Percentiles rank a stretch among this genome's conserved stretches.
Evolutionary conservation across 1,140 invertebrate genomes (phyloP).

Genomic region (Arctopsyche grandis): DNA sequence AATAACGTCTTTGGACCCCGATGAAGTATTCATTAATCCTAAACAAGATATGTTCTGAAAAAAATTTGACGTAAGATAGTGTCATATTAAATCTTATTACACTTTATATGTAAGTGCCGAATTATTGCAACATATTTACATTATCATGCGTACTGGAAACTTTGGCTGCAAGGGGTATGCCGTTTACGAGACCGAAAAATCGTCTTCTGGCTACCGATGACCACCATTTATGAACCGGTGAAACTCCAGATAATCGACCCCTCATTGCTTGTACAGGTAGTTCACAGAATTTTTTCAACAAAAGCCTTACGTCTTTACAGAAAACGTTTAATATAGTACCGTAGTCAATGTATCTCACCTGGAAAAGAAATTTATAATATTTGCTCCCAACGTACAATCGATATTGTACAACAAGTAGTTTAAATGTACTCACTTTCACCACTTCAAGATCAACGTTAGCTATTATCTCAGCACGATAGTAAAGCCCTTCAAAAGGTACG

Average conservation of each 20-base stretch:
- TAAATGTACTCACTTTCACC: conserved; percentile 25
- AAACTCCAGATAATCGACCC: conserved; percentile 26
- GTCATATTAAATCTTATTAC: too few species aligned
- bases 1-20: too few species aligned
- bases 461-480: conserved; percentile 38
- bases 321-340: conserved; percentile 37
- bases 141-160: neutral
- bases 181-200: conserved; percentile 34
- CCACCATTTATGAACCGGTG: neutral
- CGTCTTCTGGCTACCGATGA: neutral
- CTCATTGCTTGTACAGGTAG: conserved; percentile 38
- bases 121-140: conserved; percentile 7
- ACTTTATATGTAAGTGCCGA: neutral
- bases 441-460: neutral
- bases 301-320: conserved; percentile 5
- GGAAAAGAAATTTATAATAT: conserved; percentile 11
- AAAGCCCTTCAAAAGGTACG: conserved; percentile 10
- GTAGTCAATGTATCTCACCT: conserved; percentile 47
- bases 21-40: neutral
- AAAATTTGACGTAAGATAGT: too few species aligned
- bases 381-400: too few species aligned
- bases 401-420: too few species aligned
- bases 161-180: conserved; percentile 18
- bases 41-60: neutral
- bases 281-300: conserved; percentile 27